Percentiles rank a stretch among this genome's conserved stretches.
Conservation (phyloP, 2,888 invertebrate species). For the Tolmerus cingulatus region DNA sequence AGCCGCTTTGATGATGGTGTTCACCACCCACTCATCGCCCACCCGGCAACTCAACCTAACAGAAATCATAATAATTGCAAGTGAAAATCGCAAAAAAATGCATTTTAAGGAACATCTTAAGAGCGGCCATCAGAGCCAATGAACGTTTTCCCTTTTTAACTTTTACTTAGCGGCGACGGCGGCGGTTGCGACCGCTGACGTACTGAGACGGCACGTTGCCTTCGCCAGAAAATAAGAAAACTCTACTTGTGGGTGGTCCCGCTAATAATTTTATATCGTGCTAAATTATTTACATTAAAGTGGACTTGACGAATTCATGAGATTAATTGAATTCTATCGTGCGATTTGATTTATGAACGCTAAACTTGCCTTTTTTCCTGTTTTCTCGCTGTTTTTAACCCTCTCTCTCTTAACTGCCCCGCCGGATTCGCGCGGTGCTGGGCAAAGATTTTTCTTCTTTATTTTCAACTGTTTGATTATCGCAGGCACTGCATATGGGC, state of each 20-base stretch:
- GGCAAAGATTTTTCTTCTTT: not conserved
- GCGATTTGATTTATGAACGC: slow-evolving; percentile 47
- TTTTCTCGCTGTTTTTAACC: not conserved
- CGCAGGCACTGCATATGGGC: not conserved
- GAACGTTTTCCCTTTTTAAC: slow-evolving; percentile 8
- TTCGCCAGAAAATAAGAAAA: not conserved
- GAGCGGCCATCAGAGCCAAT: not conserved
- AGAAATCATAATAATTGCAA: slow-evolving; percentile 18
- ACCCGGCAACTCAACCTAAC: not conserved
- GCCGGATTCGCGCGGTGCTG: not conserved
- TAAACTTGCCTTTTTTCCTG: not conserved
- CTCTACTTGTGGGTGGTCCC: slow-evolving; percentile 45
- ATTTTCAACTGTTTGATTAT: not conserved
- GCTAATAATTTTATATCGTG: slow-evolving; percentile 48
- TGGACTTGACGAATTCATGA: slow-evolving; percentile 48
- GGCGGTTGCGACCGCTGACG: not conserved
- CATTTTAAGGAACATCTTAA: not conserved
- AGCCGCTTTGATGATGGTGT: not conserved
- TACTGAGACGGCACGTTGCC: not conserved
- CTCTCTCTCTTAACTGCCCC: not conserved
- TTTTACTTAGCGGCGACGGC: not conserved
- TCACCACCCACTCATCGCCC: not conserved
- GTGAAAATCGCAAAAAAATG: not conserved
- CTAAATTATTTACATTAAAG: slow-evolving; percentile 49
- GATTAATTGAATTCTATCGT: slow-evolving; percentile 51